These are phyloP conservation scores for Drosophila parvula DNA, from an alignment of 1,140 invertebrate species.

Conservation along the genomic window DNA sequence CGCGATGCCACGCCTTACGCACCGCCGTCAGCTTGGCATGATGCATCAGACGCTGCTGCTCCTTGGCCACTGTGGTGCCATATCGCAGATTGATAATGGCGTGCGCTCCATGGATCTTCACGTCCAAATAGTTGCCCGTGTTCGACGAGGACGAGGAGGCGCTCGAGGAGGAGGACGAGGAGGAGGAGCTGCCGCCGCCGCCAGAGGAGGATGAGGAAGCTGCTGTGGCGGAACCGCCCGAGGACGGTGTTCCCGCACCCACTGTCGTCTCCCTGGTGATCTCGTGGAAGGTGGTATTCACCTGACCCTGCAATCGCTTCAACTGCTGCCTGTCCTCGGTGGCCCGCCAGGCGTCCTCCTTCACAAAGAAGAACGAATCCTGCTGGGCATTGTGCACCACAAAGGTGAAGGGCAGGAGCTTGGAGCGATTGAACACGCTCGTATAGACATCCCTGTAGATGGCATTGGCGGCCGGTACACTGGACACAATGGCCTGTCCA, in stretches of 20 bases:
- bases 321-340: slow-evolving; percentile 94
- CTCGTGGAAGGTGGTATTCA: slow-evolving; percentile 97
- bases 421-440: slow-evolving; percentile 96
- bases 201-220: slow-evolving; percentile 20
- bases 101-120: slow-evolving; percentile 93
- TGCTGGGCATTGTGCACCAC: slow-evolving; percentile 94
- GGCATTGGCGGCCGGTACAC: slow-evolving; percentile 93
- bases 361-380: slow-evolving; percentile 98
- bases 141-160: slow-evolving; percentile 9
- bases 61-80: slow-evolving; percentile 94
- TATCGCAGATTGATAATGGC: slow-evolving; percentile 94
- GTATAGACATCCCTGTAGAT: slow-evolving; percentile 96
- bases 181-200: slow-evolving; percentile 6
- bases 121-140: slow-evolving; percentile 88
- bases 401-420: slow-evolving; percentile 94
- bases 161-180: slow-evolving; percentile 7
- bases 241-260: slow-evolving; percentile 2
- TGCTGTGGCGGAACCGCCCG: neutral
- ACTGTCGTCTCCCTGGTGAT: slow-evolving; percentile 87
- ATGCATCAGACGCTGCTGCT: slow-evolving; percentile 93
- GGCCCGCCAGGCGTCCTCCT: slow-evolving; percentile 94
- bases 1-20: slow-evolving; percentile 95
- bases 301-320: slow-evolving; percentile 93
- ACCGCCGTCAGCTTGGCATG: slow-evolving; percentile 94
- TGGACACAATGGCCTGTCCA: slow-evolving; percentile 92